phyloP scores from a whole-genome alignment of 2,113 vertebrate species.

The Tichodroma muraria region DNA sequence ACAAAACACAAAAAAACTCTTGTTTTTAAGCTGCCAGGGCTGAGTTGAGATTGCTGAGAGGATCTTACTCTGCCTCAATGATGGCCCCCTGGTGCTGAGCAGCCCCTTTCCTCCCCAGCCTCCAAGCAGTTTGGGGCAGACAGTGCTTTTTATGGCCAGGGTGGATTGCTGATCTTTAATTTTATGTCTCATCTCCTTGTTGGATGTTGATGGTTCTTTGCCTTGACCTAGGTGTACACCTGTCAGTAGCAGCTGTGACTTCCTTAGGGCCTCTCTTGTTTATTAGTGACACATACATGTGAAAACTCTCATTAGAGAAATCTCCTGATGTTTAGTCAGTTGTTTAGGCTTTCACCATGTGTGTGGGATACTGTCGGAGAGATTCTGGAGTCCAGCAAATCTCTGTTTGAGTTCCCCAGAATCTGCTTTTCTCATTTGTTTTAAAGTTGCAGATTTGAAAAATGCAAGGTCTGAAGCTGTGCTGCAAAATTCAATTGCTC shows the following conservation, averaged over 20 bases:
- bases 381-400: neutral
- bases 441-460: slow-evolving; percentile 16
- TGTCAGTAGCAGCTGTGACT: slow-evolving; percentile 52
- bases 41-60: neutral
- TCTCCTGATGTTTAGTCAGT: slow-evolving; percentile 43
- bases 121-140: neutral
- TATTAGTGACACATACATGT: neutral
- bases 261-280: neutral
- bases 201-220: neutral
- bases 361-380: neutral
- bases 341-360: slow-evolving; percentile 25
- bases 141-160: neutral
- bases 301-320: slow-evolving; percentile 21
- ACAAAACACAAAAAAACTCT: neutral
- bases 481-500: slow-evolving; percentile 13
- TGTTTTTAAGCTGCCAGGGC: neutral
- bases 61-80: neutral
- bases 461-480: neutral
- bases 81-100: neutral
- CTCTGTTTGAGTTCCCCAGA: neutral
- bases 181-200: neutral
- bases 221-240: neutral
- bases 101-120: neutral
- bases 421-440: slow-evolving; percentile 46
- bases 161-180: neutral